Conservation (phyloP, 1,140 invertebrate species). For the Atta cephalotes region DNA sequence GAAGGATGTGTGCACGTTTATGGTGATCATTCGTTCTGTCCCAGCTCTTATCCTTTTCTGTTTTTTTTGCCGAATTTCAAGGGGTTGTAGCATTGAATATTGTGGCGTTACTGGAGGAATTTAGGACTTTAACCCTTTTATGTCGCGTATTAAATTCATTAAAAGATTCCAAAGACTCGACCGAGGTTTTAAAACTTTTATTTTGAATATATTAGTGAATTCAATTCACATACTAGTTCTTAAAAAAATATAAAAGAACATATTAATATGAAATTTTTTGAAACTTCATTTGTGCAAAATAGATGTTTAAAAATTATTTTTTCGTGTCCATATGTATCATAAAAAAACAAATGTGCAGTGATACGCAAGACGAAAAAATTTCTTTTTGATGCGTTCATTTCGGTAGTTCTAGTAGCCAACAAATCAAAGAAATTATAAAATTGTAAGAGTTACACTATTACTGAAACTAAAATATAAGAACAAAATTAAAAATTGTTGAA, state of each 20-base stretch:
- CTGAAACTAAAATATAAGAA: too few species aligned
- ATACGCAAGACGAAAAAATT: too few species aligned
- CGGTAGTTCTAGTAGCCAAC: too few species aligned
- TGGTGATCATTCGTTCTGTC: conserved; percentile 47
- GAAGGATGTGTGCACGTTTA: conserved; percentile 36
- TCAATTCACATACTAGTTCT: not conserved
- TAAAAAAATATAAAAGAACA: conserved; percentile 1
- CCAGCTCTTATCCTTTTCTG: not conserved
- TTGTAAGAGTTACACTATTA: too few species aligned
- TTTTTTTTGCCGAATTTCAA: not conserved
- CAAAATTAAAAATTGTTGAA: too few species aligned
- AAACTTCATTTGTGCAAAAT: too few species aligned
- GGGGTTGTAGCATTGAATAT: conserved; percentile 23
- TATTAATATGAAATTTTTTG: too few species aligned
- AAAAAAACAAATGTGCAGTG: too few species aligned
- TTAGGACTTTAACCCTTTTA: conserved; percentile 35
- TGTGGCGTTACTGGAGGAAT: conserved; percentile 13
- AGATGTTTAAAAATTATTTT: too few species aligned
- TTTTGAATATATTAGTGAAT: not conserved
- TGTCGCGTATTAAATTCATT: conserved; percentile 29
- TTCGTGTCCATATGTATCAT: too few species aligned
- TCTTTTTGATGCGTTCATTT: too few species aligned
- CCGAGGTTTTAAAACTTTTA: conserved; percentile 16
- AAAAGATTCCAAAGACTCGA: not conserved
- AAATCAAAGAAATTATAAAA: too few species aligned